Percentiles rank a stretch among this genome's conserved stretches.
Evolutionary conservation across 2,113 vertebrate species (phyloP).

Genomic region (Otus sunia): DNA sequence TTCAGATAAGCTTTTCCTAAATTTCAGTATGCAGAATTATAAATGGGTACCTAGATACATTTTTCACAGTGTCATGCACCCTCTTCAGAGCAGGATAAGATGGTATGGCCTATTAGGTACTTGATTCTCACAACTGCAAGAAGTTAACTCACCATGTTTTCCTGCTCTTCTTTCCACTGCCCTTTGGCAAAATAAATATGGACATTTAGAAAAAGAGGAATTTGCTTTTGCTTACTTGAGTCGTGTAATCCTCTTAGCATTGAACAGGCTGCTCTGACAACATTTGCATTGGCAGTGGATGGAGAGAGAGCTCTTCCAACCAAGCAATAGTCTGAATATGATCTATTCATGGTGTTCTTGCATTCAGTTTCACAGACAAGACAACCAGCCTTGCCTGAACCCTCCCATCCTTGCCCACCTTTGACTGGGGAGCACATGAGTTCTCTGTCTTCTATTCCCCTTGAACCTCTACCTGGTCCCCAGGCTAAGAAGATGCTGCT

Average conservation of each 20-base stretch:
- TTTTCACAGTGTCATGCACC: accelerated
- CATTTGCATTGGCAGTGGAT: neutral
- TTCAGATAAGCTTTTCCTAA: neutral
- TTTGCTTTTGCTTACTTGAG: neutral
- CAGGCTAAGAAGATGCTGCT: neutral
- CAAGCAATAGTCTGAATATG: neutral
- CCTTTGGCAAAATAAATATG: neutral
- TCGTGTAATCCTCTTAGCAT: neutral
- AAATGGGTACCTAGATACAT: neutral
- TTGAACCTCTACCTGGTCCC: neutral
- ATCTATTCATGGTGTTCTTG: neutral
- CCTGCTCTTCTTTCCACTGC: neutral
- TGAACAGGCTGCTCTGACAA: neutral
- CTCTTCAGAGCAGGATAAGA: neutral
- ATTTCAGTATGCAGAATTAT: neutral
- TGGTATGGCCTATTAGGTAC: neutral
- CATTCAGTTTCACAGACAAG: neutral
- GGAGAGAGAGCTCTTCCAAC: neutral
- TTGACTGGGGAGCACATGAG: neutral
- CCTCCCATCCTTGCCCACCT: neutral
- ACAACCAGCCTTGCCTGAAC: neutral
- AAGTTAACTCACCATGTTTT: neutral
- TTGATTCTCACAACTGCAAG: neutral
- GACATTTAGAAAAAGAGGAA: neutral
- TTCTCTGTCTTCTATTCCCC: neutral